Percentiles rank a stretch among this genome's conserved stretches.
Conservation (phyloP, 2,113 vertebrate genomes). For the Chionodraco myersi region DNA sequence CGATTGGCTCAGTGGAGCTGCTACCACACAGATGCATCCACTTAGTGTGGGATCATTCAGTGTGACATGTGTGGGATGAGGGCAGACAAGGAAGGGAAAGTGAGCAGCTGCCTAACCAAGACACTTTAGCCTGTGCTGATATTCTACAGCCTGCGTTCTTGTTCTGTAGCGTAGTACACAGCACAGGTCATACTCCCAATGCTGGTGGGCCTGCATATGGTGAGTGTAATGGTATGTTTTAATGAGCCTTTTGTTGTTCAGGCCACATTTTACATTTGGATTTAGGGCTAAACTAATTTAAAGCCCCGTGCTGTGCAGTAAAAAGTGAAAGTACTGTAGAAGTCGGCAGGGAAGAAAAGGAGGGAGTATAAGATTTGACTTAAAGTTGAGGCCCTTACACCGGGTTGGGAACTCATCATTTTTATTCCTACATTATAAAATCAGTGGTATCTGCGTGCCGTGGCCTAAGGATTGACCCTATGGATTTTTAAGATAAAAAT, state of each 20-base stretch:
- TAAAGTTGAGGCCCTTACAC: conserved; percentile 41
- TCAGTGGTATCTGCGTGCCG: conserved; percentile 49
- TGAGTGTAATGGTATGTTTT: conserved; percentile 43
- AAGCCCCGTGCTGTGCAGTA: conserved; percentile 35
- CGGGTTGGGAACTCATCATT: conserved; percentile 68
- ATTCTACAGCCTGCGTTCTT: conserved; percentile 18
- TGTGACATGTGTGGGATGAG: conserved; percentile 67
- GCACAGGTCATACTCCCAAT: conserved; percentile 5
- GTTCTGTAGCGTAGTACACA: conserved; percentile 17
- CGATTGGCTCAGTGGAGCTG: conserved; percentile 41
- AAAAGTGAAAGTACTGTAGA: conserved; percentile 30
- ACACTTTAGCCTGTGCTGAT: conserved; percentile 35
- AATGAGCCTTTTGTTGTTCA: conserved; percentile 51
- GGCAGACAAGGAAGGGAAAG: conserved; percentile 48
- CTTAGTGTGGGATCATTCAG: conserved; percentile 51
- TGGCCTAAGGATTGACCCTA: conserved; percentile 56
- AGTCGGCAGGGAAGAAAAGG: conserved; percentile 30
- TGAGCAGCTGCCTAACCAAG: conserved; percentile 53
- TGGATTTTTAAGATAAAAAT: conserved; percentile 72
- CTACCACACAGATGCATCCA: conserved; percentile 54
- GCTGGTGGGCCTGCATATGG: conserved; percentile 38
- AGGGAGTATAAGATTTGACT: conserved; percentile 43
- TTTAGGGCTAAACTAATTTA: conserved; percentile 49
- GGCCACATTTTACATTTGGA: conserved; percentile 35
- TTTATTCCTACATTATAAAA: conserved; percentile 76